Percentiles rank a stretch among this genome's conserved stretches.
Conservation (phyloP, 2,797 vertebrate species). For the Cuniculus paca region DNA sequence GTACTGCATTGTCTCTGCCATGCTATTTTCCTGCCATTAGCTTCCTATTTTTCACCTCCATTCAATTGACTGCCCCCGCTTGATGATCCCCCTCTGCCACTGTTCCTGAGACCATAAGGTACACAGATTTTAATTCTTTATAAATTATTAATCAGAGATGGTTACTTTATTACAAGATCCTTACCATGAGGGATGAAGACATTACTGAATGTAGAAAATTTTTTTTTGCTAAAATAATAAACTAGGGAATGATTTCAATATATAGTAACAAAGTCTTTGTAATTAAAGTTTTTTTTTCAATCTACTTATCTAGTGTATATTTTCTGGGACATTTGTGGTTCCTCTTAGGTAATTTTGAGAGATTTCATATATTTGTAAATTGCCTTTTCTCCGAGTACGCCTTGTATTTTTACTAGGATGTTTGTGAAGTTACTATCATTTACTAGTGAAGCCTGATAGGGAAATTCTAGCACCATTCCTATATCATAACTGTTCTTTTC, state of each 20-base stretch:
- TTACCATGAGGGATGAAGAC: neutral
- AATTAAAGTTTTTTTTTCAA: conserved; percentile 45
- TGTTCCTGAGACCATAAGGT: too few species aligned
- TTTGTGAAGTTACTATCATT: conserved; percentile 37
- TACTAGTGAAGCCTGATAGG: neutral
- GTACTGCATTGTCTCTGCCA: too few species aligned
- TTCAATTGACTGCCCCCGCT: too few species aligned
- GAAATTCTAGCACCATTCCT: neutral
- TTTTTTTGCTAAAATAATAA: conserved; percentile 51
- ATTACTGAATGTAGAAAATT: conserved; percentile 47
- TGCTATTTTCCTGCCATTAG: too few species aligned
- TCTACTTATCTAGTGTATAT: conserved; percentile 7
- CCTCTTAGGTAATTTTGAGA: conserved; percentile 30
- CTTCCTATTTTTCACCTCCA: too few species aligned
- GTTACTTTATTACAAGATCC: conserved; percentile 34
- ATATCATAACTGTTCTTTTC: neutral
- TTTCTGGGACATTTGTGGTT: conserved; percentile 35
- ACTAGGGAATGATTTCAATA: conserved; percentile 39
- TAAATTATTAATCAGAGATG: conserved; percentile 21
- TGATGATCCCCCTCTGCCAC: too few species aligned
- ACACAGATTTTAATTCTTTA: conserved; percentile 59
- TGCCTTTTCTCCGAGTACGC: conserved; percentile 28
- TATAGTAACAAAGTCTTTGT: neutral
- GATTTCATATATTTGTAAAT: neutral
- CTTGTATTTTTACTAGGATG: conserved; percentile 8